A percentile compares a stretch with the other conserved stretches of the same genome.
phyloP scores from a whole-genome alignment of 2,797 vertebrate species.

The Gymnothorax javanicus region DNA sequence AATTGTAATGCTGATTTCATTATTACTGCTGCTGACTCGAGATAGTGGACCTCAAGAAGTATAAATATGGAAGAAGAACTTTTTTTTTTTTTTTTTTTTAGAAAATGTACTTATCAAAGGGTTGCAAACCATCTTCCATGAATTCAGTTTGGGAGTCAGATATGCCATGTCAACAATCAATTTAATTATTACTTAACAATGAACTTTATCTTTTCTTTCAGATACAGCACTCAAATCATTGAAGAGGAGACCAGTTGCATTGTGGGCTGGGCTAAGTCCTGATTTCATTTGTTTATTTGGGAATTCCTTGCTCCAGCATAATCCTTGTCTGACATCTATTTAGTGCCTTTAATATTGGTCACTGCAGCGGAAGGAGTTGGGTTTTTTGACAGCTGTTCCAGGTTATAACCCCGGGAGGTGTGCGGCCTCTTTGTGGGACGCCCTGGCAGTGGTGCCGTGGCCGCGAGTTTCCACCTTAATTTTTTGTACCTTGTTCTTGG shows the following conservation, averaged over 20 bases:
- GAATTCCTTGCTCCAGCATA: conserved; percentile 29
- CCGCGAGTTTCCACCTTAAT: conserved; percentile 34
- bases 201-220: background rate
- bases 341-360: conserved; percentile 80
- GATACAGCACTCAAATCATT: conserved; percentile 38
- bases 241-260: conserved; percentile 54
- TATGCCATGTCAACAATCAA: too few species aligned
- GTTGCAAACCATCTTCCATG: too few species aligned
- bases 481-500: background rate
- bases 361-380: conserved; percentile 59
- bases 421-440: conserved; percentile 32
- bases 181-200: too few species aligned
- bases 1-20: background rate
- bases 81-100: too few species aligned
- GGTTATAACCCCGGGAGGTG: conserved; percentile 40
- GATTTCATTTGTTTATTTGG: conserved; percentile 43
- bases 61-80: too few species aligned
- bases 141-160: too few species aligned
- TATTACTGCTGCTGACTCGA: too few species aligned
- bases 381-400: conserved; percentile 3
- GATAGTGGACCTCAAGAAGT: too few species aligned
- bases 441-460: conserved; percentile 29
- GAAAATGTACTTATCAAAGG: too few species aligned
- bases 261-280: conserved; percentile 47
- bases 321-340: conserved; percentile 69